Conservation (phyloP, 2,113 vertebrate genomes). For the Tichodroma muraria region DNA sequence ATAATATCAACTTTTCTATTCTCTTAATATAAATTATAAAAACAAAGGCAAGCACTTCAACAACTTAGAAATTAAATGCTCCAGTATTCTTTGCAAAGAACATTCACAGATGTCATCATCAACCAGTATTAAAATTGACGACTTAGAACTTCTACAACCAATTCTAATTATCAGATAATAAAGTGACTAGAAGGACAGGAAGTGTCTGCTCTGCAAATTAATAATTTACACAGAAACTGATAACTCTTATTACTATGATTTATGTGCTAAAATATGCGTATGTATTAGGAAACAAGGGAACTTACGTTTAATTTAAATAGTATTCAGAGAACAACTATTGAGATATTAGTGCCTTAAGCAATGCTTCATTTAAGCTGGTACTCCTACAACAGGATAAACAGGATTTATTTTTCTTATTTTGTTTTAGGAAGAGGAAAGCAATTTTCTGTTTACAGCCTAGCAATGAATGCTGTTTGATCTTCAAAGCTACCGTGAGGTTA, state of each 20-base stretch:
- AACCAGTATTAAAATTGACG: not conserved
- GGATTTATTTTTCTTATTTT: not conserved
- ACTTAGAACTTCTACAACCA: not conserved
- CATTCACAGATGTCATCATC: not conserved
- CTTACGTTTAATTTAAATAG: not conserved
- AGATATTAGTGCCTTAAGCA: not conserved
- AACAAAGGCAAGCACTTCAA: not conserved
- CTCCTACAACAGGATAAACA: not conserved
- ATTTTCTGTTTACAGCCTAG: not conserved
- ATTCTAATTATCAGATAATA: not conserved
- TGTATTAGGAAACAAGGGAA: not conserved
- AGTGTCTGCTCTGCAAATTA: not conserved
- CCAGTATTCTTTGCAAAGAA: not conserved
- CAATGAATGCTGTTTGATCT: not conserved
- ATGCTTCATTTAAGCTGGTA: not conserved
- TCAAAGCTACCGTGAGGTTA: not conserved
- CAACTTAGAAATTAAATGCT: not conserved
- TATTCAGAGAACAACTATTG: not conserved
- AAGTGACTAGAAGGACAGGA: not conserved
- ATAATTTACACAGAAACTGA: not conserved
- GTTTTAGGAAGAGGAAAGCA: not conserved
- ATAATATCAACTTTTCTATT: not conserved
- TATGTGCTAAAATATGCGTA: not conserved
- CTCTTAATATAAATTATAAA: not conserved
- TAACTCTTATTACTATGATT: not conserved